Conservation (phyloP, 2,797 vertebrate genomes). For the Cirrhinus molitorella region DNA sequence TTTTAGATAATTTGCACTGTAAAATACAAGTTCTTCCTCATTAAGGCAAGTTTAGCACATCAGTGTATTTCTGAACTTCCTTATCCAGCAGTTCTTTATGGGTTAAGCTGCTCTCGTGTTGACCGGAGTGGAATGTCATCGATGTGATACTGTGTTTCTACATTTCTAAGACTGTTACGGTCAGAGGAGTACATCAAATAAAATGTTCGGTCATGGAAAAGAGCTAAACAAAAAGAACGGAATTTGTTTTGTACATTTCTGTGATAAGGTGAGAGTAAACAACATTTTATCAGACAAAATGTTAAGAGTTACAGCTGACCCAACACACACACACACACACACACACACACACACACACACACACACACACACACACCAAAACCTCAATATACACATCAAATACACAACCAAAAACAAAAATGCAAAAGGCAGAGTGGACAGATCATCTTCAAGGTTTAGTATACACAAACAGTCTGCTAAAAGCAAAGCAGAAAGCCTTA, state of each 20-base stretch:
- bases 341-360: too few relatives aligned
- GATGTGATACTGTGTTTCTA: neutral
- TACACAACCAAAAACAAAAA: slow-evolving; percentile 4
- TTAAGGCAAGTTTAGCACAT: neutral
- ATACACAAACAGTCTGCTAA: neutral
- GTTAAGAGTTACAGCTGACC: slow-evolving; percentile 12
- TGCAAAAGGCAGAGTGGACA: neutral
- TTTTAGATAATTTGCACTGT: neutral
- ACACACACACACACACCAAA: neutral
- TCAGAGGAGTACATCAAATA: slow-evolving; percentile 16
- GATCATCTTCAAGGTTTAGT: slow-evolving; percentile 31
- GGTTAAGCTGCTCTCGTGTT: neutral
- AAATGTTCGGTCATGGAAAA: slow-evolving; percentile 40
- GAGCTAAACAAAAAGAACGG: slow-evolving; percentile 43
- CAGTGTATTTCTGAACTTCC: neutral
- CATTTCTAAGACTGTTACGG: neutral
- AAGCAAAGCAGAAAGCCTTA: neutral
- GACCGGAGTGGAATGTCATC: neutral
- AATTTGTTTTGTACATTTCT: slow-evolving; percentile 57
- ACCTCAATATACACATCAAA: neutral
- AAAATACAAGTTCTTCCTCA: neutral
- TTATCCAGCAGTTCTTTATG: neutral
- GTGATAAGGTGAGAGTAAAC: slow-evolving; percentile 62
- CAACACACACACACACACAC: too few relatives aligned
- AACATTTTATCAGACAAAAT: slow-evolving; percentile 26